Conservation (phyloP, 2,113 vertebrate species). For the Xenotilapia flavipinnis region DNA sequence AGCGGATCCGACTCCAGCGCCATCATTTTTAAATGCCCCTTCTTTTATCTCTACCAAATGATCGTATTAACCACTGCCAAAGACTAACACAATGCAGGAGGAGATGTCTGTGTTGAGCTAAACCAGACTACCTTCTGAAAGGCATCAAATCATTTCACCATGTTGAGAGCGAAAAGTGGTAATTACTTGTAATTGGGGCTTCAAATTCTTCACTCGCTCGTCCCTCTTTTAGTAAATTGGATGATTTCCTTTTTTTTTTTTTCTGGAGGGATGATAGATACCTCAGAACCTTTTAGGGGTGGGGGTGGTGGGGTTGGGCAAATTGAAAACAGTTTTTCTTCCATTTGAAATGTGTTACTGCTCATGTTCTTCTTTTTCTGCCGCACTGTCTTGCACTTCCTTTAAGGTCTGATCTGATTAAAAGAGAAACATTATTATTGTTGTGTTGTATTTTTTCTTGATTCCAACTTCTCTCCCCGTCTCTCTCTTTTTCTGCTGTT, state of each 20-base stretch:
- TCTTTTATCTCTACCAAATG: constrained; percentile 81
- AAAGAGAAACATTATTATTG: not conserved
- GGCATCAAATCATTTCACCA: constrained; percentile 99
- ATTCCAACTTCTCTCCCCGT: not conserved
- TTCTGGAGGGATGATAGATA: constrained; percentile 84
- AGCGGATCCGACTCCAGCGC: constrained; percentile 61
- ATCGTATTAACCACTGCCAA: constrained; percentile 84
- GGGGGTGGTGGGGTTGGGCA: constrained; percentile 72
- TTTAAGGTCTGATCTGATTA: constrained; percentile 71
- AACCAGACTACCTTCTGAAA: constrained; percentile 94
- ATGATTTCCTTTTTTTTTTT: constrained; percentile 86
- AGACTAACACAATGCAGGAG: constrained; percentile 90
- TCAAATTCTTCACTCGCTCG: constrained; percentile 77
- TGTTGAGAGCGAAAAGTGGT: constrained; percentile 98
- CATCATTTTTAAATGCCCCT: constrained; percentile 44
- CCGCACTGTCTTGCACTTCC: not conserved
- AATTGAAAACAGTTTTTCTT: constrained; percentile 95
- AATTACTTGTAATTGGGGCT: constrained; percentile 99
- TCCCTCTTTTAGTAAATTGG: constrained; percentile 80
- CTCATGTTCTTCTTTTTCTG: constrained; percentile 69
- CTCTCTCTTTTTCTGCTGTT: not conserved
- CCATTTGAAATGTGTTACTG: constrained; percentile 83
- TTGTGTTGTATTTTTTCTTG: not conserved
- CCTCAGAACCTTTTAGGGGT: constrained; percentile 65
- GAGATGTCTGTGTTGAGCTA: constrained; percentile 95